phyloP scores from a whole-genome alignment of 2,113 vertebrate species.

The Tichodroma muraria region DNA sequence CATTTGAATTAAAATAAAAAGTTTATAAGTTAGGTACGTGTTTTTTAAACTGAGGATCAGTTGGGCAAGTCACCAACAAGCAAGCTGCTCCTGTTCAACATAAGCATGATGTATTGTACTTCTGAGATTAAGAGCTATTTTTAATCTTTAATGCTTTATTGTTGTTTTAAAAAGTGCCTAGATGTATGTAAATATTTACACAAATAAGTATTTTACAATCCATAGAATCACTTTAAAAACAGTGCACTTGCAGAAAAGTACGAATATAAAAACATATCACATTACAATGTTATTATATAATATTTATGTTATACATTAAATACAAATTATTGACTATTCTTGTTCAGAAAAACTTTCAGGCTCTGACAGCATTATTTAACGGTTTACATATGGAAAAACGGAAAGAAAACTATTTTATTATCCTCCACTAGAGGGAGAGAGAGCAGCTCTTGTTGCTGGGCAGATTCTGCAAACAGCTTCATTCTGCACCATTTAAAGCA shows the following conservation, averaged over 20 bases:
- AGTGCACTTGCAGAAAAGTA: not conserved
- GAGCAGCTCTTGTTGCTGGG: conserved; percentile 43
- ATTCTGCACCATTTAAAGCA: not conserved
- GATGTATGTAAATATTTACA: not conserved
- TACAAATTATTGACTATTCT: not conserved
- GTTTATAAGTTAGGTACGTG: not conserved
- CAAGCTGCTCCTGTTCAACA: not conserved
- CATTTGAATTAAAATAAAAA: not conserved
- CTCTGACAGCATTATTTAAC: not conserved
- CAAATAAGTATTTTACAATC: not conserved
- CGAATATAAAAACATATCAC: not conserved
- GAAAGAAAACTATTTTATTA: not conserved
- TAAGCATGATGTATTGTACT: not conserved
- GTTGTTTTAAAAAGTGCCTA: not conserved
- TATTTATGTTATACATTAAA: not conserved
- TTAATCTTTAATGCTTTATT: not conserved
- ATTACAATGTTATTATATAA: not conserved
- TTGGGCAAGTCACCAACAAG: not conserved
- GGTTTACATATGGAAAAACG: not conserved
- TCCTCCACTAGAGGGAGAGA: conserved; percentile 39
- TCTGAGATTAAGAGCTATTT: not conserved
- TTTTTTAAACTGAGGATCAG: not conserved
- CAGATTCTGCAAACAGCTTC: not conserved
- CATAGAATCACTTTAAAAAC: not conserved
- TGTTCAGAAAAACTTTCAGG: not conserved